Evolutionary conservation across 1,140 invertebrate species (phyloP).

Genomic region (Lamellibrachia luymesi): DNA sequence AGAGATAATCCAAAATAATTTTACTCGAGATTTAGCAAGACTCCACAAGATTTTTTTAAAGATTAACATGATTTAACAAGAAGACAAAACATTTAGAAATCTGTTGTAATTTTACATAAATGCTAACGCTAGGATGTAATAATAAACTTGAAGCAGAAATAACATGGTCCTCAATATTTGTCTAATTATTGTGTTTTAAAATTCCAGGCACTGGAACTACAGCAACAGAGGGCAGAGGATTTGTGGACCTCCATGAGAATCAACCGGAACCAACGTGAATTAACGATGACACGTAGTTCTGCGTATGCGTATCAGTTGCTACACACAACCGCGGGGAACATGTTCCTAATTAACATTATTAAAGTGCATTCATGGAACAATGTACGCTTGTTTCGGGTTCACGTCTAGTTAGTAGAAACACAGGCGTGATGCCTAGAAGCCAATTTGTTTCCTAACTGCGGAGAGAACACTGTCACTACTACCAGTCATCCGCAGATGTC

Average conservation of each 20-base stretch:
- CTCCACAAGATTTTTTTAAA: too few relatives aligned
- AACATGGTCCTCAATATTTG: background rate
- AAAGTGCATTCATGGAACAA: background rate
- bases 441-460: background rate
- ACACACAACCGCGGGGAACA: background rate
- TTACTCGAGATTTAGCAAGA: too few relatives aligned
- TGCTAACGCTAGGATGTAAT: too few relatives aligned
- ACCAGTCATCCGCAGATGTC: background rate
- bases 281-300: background rate
- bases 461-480: background rate
- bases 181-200: background rate
- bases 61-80: too few relatives aligned
- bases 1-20: too few relatives aligned
- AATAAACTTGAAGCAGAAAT: too few relatives aligned
- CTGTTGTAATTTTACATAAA: too few relatives aligned
- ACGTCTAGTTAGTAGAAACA: background rate
- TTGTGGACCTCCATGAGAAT: background rate
- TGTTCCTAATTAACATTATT: background rate
- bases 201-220: background rate
- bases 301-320: background rate
- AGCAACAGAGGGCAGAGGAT: background rate
- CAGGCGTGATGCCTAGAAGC: background rate
- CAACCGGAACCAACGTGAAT: background rate
- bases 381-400: background rate
- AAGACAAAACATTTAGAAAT: too few relatives aligned